Evolutionary conservation across 2,797 vertebrate genomes (phyloP).

Genomic region (Allobates femoralis): DNA sequence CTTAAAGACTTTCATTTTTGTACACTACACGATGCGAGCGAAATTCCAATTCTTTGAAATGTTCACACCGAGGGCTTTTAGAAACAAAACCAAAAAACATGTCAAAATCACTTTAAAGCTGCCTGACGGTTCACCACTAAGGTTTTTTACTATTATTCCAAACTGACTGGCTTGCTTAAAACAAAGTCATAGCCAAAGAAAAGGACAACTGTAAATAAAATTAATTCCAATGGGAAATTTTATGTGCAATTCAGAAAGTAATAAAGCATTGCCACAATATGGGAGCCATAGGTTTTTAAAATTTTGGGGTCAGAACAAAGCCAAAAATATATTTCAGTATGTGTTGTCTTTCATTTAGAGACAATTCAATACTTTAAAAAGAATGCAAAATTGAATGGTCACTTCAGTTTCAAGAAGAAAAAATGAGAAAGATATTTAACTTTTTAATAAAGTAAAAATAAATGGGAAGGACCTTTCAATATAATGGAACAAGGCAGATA

Average conservation of each 20-base stretch:
- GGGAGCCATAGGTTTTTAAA: too few relatives aligned
- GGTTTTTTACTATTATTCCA: neutral
- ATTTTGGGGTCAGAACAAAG: too few relatives aligned
- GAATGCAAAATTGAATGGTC: too few relatives aligned
- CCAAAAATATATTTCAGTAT: too few relatives aligned
- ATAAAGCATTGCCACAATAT: neutral
- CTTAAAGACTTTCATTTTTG: neutral
- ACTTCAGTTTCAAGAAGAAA: too few relatives aligned
- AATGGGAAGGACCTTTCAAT: too few relatives aligned
- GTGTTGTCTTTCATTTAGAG: too few relatives aligned
- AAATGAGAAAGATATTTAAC: too few relatives aligned
- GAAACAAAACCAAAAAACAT: too few relatives aligned
- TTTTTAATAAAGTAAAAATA: too few relatives aligned
- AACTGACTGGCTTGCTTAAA: neutral
- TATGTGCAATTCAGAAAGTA: neutral
- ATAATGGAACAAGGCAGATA: too few relatives aligned
- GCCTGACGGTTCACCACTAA: neutral
- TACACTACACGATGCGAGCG: neutral
- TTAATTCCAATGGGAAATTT: neutral
- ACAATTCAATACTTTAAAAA: too few relatives aligned
- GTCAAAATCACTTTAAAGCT: conserved; percentile 27
- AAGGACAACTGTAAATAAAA: neutral
- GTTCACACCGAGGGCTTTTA: conserved; percentile 1
- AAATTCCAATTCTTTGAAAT: conserved; percentile 41
- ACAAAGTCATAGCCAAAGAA: neutral